Conservation (phyloP, 2,113 vertebrate genomes). For the Syrrhaptes paradoxus region DNA sequence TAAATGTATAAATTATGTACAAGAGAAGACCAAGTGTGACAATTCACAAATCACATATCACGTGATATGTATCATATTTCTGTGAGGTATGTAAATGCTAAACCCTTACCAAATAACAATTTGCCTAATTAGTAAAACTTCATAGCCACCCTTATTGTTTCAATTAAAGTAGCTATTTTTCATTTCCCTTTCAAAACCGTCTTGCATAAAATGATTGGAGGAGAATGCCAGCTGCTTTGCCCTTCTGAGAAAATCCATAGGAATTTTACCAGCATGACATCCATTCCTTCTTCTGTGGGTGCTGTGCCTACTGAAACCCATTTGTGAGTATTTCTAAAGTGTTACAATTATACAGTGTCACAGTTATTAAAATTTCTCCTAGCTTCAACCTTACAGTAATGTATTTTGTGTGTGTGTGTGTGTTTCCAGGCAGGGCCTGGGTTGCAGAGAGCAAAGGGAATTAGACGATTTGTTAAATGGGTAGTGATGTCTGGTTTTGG, state of each 20-base stretch:
- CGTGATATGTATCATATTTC: background rate
- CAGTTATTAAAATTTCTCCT: background rate
- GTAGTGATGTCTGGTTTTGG: background rate
- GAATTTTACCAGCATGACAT: background rate
- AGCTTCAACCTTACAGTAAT: background rate
- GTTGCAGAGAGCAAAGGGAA: background rate
- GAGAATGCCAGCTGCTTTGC: background rate
- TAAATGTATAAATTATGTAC: background rate
- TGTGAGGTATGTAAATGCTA: background rate
- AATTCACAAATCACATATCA: background rate
- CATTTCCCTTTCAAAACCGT: background rate
- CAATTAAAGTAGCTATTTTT: background rate
- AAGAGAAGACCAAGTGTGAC: background rate
- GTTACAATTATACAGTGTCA: background rate
- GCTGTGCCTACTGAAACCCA: background rate
- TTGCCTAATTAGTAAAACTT: background rate
- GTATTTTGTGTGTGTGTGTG: background rate
- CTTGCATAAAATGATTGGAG: background rate
- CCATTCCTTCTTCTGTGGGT: background rate
- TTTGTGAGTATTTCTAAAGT: background rate
- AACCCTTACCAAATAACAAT: background rate
- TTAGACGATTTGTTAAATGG: background rate
- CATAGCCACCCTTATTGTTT: background rate
- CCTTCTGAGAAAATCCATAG: background rate
- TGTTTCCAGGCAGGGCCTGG: background rate